phyloP scores from a whole-genome alignment of 2,113 vertebrate species.

The Gobio gobio region DNA sequence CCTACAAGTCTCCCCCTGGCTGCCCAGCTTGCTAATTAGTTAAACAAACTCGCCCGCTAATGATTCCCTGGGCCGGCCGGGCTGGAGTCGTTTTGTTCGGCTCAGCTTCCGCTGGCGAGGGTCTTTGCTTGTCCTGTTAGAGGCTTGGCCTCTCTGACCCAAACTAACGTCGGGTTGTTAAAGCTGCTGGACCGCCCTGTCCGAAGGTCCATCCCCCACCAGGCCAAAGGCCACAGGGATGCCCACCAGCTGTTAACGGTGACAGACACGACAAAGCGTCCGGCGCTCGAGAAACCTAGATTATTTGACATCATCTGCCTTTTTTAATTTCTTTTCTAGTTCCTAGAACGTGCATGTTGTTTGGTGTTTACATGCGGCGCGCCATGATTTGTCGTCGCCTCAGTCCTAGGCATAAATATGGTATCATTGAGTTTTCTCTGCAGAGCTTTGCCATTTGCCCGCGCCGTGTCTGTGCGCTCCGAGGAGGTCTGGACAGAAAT shows the following conservation, averaged over 20 bases:
- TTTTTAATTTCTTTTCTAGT: constrained; percentile 60
- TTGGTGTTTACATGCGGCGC: neutral
- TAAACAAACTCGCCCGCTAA: constrained; percentile 93
- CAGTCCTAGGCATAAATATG: constrained; percentile 76
- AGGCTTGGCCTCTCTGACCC: constrained; percentile 92
- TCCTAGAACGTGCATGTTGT: neutral
- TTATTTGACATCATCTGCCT: constrained; percentile 47
- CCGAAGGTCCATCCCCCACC: constrained; percentile 79
- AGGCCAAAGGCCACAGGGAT: constrained; percentile 93
- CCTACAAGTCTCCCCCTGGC: constrained; percentile 83
- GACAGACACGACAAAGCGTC: constrained; percentile 84
- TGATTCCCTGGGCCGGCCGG: constrained; percentile 81
- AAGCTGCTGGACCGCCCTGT: constrained; percentile 87
- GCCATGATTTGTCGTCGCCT: constrained; percentile 62
- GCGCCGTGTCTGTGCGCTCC: constrained; percentile 87
- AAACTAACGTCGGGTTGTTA: constrained; percentile 84
- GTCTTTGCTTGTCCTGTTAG: constrained; percentile 81
- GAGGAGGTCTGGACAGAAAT: constrained; percentile 92
- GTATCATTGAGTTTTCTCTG: constrained; percentile 64
- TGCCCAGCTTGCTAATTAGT: constrained; percentile 96
- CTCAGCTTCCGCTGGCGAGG: constrained; percentile 73
- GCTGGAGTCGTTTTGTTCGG: constrained; percentile 87
- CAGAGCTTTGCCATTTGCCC: constrained; percentile 74
- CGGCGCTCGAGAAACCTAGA: constrained; percentile 78
- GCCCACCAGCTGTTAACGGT: constrained; percentile 95